A percentile compares a stretch with the other conserved stretches of the same genome.
Evolutionary conservation across 2,113 vertebrate genomes (phyloP).

Genomic region (Casuarius casuarius): DNA sequence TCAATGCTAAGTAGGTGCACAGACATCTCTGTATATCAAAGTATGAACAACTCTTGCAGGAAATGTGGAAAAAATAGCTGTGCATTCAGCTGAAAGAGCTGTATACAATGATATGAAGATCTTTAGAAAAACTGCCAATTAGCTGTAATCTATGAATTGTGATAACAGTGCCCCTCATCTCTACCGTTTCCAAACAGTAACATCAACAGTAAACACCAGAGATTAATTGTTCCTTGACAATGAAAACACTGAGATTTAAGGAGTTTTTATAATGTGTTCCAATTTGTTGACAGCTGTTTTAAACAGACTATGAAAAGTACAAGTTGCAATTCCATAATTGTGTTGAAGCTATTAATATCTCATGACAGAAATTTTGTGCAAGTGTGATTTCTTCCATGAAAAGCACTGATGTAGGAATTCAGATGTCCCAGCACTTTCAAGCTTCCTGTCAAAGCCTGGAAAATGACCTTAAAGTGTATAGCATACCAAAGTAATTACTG

Average conservation of each 20-base stretch:
- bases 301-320: background rate
- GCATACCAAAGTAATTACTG: background rate
- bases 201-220: background rate
- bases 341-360: background rate
- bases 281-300: background rate
- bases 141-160: background rate
- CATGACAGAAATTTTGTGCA: background rate
- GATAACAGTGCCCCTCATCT: background rate
- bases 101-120: background rate
- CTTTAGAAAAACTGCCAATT: background rate
- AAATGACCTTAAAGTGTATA: background rate
- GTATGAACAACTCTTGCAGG: background rate
- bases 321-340: background rate
- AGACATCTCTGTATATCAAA: background rate
- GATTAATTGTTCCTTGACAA: background rate
- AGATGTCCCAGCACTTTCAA: background rate
- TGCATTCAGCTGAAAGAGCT: background rate
- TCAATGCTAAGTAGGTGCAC: background rate
- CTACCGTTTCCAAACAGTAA: slow-evolving; percentile 12
- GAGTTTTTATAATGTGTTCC: background rate
- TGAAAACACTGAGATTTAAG: background rate
- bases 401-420: background rate
- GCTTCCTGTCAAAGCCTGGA: background rate
- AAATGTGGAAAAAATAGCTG: background rate
- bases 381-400: background rate